phyloP scores from a whole-genome alignment of 2,113 vertebrate species.

The Rallus limicola region DNA sequence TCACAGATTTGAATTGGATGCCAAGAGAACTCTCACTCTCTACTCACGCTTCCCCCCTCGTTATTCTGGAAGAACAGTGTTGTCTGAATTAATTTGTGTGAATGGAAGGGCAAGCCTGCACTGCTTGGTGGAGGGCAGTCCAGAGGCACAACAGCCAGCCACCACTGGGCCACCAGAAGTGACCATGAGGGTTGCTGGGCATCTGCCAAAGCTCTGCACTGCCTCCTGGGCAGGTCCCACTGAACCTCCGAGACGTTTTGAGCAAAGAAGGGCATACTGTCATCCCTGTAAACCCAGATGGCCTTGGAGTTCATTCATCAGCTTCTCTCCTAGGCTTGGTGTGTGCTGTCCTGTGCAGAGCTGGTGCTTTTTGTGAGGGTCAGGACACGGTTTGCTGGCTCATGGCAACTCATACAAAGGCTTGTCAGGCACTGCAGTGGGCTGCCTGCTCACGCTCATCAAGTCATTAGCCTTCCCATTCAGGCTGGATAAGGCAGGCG shows the following conservation, averaged over 20 bases:
- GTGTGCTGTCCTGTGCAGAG: rapidly evolving
- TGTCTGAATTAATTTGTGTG: slow-evolving; percentile 9
- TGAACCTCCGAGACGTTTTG: rapidly evolving
- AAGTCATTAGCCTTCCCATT: background rate
- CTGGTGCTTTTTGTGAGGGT: background rate
- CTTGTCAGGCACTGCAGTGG: background rate
- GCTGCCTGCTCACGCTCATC: background rate
- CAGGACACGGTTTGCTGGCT: background rate
- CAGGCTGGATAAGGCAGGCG: background rate
- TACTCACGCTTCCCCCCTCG: background rate
- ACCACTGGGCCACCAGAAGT: background rate
- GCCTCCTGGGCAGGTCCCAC: background rate
- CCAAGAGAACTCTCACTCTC: slow-evolving; percentile 8
- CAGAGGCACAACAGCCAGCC: background rate
- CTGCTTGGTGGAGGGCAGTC: background rate
- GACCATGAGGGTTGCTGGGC: background rate
- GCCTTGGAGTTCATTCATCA: background rate
- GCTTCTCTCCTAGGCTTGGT: background rate
- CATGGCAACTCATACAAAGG: background rate
- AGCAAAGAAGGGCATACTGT: background rate
- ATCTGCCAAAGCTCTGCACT: rapidly evolving
- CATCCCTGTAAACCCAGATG: background rate
- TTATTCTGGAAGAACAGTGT: background rate
- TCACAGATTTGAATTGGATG: background rate
- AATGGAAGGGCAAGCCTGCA: background rate